Percentiles rank a stretch among this genome's conserved stretches.
Evolutionary conservation across 2,888 invertebrate species (phyloP).

Genomic region (Lamellibrachia columna): DNA sequence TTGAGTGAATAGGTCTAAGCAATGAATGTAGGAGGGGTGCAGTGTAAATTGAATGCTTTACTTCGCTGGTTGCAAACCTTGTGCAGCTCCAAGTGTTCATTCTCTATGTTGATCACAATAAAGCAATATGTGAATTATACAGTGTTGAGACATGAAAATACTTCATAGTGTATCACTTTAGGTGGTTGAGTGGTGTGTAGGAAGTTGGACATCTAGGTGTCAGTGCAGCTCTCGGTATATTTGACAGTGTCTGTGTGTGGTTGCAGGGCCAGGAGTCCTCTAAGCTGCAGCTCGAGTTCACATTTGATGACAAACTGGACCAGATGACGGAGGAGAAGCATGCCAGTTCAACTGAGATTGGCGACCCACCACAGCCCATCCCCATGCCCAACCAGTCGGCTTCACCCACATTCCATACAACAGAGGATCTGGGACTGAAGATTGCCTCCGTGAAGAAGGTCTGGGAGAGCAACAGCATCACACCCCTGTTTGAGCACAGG

Average conservation of each 20-base stretch:
- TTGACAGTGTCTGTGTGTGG: background rate
- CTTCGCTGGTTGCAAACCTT: too few relatives aligned
- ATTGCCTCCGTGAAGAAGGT: slow-evolving; percentile 91
- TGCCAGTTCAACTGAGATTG: slow-evolving; percentile 32
- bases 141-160: too few relatives aligned
- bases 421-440: slow-evolving; percentile 87
- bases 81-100: too few relatives aligned
- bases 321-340: slow-evolving; percentile 58
- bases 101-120: too few relatives aligned
- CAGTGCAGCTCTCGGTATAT: background rate
- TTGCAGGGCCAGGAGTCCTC: slow-evolving; percentile 65
- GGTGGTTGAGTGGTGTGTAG: too few relatives aligned
- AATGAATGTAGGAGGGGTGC: too few relatives aligned
- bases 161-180: too few relatives aligned
- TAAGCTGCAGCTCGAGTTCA: slow-evolving; percentile 91
- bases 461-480: slow-evolving; percentile 55
- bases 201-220: too few relatives aligned
- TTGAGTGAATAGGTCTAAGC: too few relatives aligned
- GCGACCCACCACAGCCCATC: slow-evolving; percentile 29
- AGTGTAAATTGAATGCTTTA: too few relatives aligned
- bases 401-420: slow-evolving; percentile 71
- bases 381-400: slow-evolving; percentile 30
- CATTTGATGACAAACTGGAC: slow-evolving; percentile 82
- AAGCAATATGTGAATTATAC: too few relatives aligned
- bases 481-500: slow-evolving; percentile 51